phyloP scores from a whole-genome alignment of 2,888 invertebrate species.

The Pheosia gnoma region DNA sequence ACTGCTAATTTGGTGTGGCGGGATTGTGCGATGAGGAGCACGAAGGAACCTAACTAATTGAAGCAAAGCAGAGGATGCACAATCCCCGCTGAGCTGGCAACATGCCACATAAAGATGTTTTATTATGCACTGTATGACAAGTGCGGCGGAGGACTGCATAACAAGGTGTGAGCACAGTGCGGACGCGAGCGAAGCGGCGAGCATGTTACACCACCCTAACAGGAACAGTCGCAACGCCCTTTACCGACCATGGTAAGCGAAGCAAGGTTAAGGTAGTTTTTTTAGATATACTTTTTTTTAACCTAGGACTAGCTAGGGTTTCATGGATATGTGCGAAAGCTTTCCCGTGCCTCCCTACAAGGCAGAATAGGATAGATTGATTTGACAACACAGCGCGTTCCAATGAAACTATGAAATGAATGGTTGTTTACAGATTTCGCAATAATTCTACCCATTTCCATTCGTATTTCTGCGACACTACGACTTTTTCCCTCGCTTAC shows the following conservation, averaged over 20 bases:
- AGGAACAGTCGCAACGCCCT: no score
- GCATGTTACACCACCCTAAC: background rate
- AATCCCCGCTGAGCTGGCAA: conserved; percentile 20
- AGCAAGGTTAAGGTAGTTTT: no score
- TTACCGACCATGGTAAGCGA: no score
- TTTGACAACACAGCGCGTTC: no score
- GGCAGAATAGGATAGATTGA: no score
- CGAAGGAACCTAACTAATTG: conserved; percentile 26
- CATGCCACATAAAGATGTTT: conserved; percentile 40
- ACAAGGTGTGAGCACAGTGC: conserved; percentile 4
- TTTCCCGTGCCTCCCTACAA: no score
- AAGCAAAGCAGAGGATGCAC: conserved; percentile 29
- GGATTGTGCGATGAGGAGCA: background rate
- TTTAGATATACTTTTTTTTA: no score
- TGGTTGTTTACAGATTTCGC: no score
- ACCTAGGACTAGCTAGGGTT: no score
- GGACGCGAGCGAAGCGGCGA: conserved; percentile 11
- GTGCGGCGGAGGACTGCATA: conserved; percentile 38
- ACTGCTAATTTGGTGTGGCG: background rate
- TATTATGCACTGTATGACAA: conserved; percentile 45
- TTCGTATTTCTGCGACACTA: background rate
- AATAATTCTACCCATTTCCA: no score
- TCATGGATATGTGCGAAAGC: no score
- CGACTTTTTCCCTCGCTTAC: background rate
- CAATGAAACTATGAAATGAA: no score